These are phyloP conservation scores for Paratilapia polleni DNA, from an alignment of 2,113 vertebrate species.

Conservation along the genomic window DNA sequence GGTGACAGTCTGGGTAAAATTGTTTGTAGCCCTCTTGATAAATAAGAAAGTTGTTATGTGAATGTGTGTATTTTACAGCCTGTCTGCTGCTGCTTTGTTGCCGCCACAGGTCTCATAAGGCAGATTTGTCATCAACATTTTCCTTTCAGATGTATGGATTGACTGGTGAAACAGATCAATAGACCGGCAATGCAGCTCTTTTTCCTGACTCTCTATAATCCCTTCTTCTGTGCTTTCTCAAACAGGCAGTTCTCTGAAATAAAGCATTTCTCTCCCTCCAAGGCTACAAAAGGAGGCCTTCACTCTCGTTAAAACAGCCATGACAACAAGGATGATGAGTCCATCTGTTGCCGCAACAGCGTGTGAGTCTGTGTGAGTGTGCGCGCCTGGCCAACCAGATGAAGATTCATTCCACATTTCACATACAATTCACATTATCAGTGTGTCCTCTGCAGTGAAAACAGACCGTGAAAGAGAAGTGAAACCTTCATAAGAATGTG, in stretches of 20 bases:
- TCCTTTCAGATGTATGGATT: slow-evolving; percentile 4
- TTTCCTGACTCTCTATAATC: background rate
- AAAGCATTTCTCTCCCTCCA: background rate
- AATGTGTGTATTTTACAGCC: background rate
- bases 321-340: slow-evolving; percentile 3
- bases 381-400: background rate
- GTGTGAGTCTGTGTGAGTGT: background rate
- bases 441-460: background rate
- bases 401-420: background rate
- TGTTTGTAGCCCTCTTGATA: background rate
- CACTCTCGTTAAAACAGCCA: slow-evolving; percentile 13
- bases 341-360: slow-evolving; percentile 15
- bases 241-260: background rate
- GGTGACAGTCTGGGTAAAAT: background rate
- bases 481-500: background rate
- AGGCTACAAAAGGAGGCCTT: background rate
- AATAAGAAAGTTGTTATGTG: background rate
- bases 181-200: background rate
- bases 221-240: background rate
- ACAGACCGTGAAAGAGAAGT: background rate
- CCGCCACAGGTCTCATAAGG: background rate
- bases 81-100: background rate
- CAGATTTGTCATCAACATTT: background rate
- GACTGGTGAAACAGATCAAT: slow-evolving; percentile 16
- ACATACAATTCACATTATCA: background rate